Percentiles rank a stretch among this genome's conserved stretches.
phyloP scores from a whole-genome alignment of 35 echinoderm and acorn worm species.

The Acanthaster planci region DNA sequence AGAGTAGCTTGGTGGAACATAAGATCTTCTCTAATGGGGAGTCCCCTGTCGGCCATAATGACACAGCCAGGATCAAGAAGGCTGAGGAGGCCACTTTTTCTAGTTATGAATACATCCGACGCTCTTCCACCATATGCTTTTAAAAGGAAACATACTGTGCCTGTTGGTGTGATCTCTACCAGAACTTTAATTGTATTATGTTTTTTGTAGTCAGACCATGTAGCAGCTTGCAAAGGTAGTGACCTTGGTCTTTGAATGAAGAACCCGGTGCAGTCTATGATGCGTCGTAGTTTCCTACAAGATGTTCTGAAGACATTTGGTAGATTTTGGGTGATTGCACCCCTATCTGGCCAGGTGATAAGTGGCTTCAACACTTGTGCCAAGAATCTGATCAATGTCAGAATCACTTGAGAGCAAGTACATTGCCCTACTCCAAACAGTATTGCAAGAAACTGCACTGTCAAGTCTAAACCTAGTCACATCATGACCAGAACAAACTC shows the following conservation, averaged over 20 bases:
- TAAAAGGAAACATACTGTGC: constrained; percentile 49
- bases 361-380: constrained; percentile 1
- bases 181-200: constrained; percentile 63
- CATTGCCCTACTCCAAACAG: constrained; percentile 35
- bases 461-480: constrained; percentile 40
- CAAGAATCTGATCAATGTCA: constrained; percentile 56
- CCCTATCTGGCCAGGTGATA: constrained; percentile 19
- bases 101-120: constrained; percentile 40
- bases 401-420: constrained; percentile 43
- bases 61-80: constrained; percentile 32
- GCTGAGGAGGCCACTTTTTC: constrained; percentile 31
- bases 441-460: constrained; percentile 26
- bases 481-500: constrained; percentile 64
- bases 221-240: constrained; percentile 46
- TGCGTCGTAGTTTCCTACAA: constrained; percentile 27
- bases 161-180: constrained; percentile 52
- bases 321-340: constrained; percentile 4
- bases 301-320: constrained; percentile 20
- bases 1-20: neutral
- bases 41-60: constrained; percentile 56
- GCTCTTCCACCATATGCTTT: constrained; percentile 50
- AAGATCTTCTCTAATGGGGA: constrained; percentile 54
- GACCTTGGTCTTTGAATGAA: constrained; percentile 55
- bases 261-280: constrained; percentile 64
- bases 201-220: constrained; percentile 75